phyloP scores from a whole-genome alignment of 2,888 invertebrate species.

The Mythimna impura region DNA sequence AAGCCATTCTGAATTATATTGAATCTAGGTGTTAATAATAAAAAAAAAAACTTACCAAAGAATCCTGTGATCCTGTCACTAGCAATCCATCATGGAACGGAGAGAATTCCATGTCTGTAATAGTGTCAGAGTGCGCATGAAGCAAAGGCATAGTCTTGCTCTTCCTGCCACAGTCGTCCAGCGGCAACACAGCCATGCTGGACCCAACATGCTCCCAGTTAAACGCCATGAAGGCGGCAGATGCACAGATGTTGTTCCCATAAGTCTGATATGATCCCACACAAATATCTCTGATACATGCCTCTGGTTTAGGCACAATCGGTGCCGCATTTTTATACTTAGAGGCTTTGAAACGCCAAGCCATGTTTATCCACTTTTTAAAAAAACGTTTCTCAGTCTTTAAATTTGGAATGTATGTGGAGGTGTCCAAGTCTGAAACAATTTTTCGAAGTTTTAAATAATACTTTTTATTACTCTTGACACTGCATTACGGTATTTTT shows the following conservation, averaged over 20 bases:
- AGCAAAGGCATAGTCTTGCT: slow-evolving; percentile 96
- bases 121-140: slow-evolving; percentile 96
- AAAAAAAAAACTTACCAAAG: slow-evolving; percentile 90
- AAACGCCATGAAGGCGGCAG: slow-evolving; percentile 98
- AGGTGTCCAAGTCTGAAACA: slow-evolving; percentile 73
- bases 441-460: slow-evolving; percentile 17
- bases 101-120: slow-evolving; percentile 98
- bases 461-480: slow-evolving; percentile 14
- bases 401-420: slow-evolving; percentile 84
- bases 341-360: slow-evolving; percentile 99
- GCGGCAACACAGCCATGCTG: slow-evolving; percentile 96
- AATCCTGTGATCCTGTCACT: slow-evolving; percentile 97
- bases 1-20: background rate
- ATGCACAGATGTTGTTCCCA: slow-evolving; percentile 98
- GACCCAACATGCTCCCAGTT: slow-evolving; percentile 98
- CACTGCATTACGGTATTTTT: slow-evolving; percentile 57
- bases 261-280: slow-evolving; percentile 98
- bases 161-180: slow-evolving; percentile 97
- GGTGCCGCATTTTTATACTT: slow-evolving; percentile 99
- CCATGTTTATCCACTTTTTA: slow-evolving; percentile 91
- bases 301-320: slow-evolving; percentile 98
- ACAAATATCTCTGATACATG: slow-evolving; percentile 96
- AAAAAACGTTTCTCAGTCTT: slow-evolving; percentile 84
- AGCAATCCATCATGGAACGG: slow-evolving; percentile 98
- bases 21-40: background rate